These are phyloP conservation scores for Pyxicephalus adspersus DNA, from an alignment of 2,113 vertebrate species.

Conservation along the genomic window DNA sequence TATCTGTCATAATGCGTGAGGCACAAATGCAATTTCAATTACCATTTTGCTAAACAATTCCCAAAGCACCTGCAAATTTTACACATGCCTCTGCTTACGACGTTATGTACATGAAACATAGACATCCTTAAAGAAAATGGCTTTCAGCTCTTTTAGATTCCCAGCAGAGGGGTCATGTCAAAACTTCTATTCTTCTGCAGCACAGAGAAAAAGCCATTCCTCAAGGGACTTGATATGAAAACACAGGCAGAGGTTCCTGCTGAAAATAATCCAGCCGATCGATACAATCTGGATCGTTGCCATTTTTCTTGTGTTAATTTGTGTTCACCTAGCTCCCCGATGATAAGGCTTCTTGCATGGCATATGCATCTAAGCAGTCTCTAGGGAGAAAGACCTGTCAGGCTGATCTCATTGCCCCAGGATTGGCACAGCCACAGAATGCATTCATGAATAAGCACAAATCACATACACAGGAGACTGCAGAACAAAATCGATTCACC, in stretches of 20 bases:
- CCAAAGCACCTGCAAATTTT: neutral
- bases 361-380: slow-evolving; percentile 52
- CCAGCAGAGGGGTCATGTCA: slow-evolving; percentile 26
- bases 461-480: slow-evolving; percentile 49
- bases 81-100: slow-evolving; percentile 8
- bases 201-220: slow-evolving; percentile 48
- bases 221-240: slow-evolving; percentile 46
- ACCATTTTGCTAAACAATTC: slow-evolving; percentile 2
- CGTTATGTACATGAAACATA: slow-evolving; percentile 5
- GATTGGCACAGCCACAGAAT: slow-evolving; percentile 53
- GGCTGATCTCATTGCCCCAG: slow-evolving; percentile 51
- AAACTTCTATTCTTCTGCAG: slow-evolving; percentile 31
- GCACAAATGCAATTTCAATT: neutral
- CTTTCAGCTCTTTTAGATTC: slow-evolving; percentile 3
- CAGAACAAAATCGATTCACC: slow-evolving; percentile 48
- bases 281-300: slow-evolving; percentile 52
- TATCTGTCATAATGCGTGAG: neutral
- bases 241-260: slow-evolving; percentile 49
- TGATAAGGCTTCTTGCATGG: slow-evolving; percentile 51
- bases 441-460: slow-evolving; percentile 57
- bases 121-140: slow-evolving; percentile 1
- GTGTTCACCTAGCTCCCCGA: slow-evolving; percentile 54
- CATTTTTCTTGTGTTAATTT: slow-evolving; percentile 58
- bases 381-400: slow-evolving; percentile 49
- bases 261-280: slow-evolving; percentile 55